These are phyloP conservation scores for Scaptomyza pallida DNA, from an alignment of 1,140 invertebrate genomes.

Conservation along the genomic window DNA sequence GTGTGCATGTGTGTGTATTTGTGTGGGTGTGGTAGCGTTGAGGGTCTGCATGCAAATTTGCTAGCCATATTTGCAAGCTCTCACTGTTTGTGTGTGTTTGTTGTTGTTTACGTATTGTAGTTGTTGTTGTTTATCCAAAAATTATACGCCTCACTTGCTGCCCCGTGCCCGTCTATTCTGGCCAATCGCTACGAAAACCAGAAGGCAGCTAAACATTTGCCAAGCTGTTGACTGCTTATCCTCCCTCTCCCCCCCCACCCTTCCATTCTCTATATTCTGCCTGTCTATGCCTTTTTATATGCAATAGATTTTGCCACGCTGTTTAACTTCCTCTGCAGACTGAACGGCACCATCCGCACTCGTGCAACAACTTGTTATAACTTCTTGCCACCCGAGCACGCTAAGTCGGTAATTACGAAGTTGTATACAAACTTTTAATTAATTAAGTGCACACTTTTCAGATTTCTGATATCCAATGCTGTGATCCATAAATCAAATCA, in stretches of 20 bases:
- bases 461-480: not conserved
- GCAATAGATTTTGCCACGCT: constrained; percentile 48
- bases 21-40: constrained; percentile 27
- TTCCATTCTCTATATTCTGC: not conserved
- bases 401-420: constrained; percentile 18
- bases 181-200: constrained; percentile 26
- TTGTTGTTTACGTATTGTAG: constrained; percentile 53
- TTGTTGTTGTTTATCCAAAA: constrained; percentile 74
- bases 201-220: constrained; percentile 68
- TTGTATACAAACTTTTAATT: constrained; percentile 69
- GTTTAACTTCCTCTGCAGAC: constrained; percentile 44
- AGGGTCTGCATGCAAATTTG: constrained; percentile 65
- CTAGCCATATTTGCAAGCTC: constrained; percentile 62
- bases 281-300: constrained; percentile 31
- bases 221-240: constrained; percentile 63
- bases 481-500: constrained; percentile 29
- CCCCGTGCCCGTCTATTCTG: not conserved
- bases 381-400: constrained; percentile 2
- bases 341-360: constrained; percentile 31
- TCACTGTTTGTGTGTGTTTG: constrained; percentile 30
- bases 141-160: constrained; percentile 66
- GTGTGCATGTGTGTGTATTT: no score
- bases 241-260: not conserved
- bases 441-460: constrained; percentile 47
- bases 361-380: constrained; percentile 24